phyloP scores from a whole-genome alignment of 1,140 invertebrate species.

The Lysiphlebus fabarum region DNA sequence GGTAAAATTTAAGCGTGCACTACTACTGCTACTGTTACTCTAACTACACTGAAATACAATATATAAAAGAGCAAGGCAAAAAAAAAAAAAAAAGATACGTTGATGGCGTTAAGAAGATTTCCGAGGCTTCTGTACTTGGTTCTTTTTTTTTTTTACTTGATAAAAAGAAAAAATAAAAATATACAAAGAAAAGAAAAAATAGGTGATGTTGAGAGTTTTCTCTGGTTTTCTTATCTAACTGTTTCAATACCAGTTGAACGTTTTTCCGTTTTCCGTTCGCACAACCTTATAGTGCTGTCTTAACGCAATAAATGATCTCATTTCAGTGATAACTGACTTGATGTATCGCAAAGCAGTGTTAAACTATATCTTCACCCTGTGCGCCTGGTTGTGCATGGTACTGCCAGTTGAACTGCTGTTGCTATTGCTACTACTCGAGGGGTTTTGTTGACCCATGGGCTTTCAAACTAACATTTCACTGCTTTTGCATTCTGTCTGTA shows the following conservation, averaged over 20 bases:
- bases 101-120: too few relatives aligned
- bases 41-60: too few relatives aligned
- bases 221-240: slow-evolving; percentile 42
- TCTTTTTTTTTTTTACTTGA: too few relatives aligned
- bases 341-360: slow-evolving; percentile 37
- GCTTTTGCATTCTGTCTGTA: too few relatives aligned
- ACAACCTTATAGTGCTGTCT: slow-evolving; percentile 28
- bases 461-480: neutral
- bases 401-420: slow-evolving; percentile 1
- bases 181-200: too few relatives aligned
- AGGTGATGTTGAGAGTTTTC: slow-evolving; percentile 23
- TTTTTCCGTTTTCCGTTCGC: slow-evolving; percentile 32
- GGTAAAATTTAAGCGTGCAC: too few relatives aligned
- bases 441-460: slow-evolving; percentile 1
- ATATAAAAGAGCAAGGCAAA: too few relatives aligned
- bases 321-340: slow-evolving; percentile 48
- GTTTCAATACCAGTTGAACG: slow-evolving; percentile 39
- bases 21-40: too few relatives aligned
- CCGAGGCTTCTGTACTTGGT: too few relatives aligned
- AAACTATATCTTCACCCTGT: too few relatives aligned
- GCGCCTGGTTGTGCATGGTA: slow-evolving; percentile 6
- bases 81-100: too few relatives aligned
- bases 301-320: slow-evolving; percentile 51
- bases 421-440: slow-evolving; percentile 10
- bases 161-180: too few relatives aligned